Base-by-base conservation (phyloP, 2,113 vertebrate genomes). In the Lipotes vexillifer region DNA sequence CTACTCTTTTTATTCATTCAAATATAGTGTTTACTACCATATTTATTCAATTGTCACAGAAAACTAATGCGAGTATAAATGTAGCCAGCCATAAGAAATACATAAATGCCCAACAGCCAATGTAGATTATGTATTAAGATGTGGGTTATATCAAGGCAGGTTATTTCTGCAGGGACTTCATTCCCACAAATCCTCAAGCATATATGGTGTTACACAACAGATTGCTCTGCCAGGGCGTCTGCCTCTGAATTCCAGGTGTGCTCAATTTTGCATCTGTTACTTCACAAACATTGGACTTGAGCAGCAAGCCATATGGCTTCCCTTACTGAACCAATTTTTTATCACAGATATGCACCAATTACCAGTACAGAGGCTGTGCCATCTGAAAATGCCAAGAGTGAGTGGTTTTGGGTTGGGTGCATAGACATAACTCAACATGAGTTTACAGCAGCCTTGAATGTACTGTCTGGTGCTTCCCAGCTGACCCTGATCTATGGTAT, bases 201-300 rank as follows among this genome's bases (percentile, higher is more conserved):
- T 94, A 97, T 94, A 97, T 29, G 1, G 88, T 95, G 71, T 93
- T 97, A 63, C 25, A 96, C 57, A 97, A 89, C 78, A 96, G 88
- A 97, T 77, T 96, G 94, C 33, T 97, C 7, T 97, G 97, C 95
- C 97, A 98, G 84, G 98, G 93, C 75, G 89, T n/a, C 84, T 98
- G 97, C 97, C 94, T 97, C 61, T 71, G 27, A 95, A 75, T 93
- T 98, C 94, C 96, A 97, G 96, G 71, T 90, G 25, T 97, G 96
- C 68, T 97, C 29, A 23, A 46, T 93, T 98, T 97, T 98, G 84
- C 97, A 97, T 96, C 97, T 97, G 97, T 97, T 98, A 82, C 85
- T 98, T 96, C 87, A 97, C 80, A 97, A 90, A 38, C 81, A 97
- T 89, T 92, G 94, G 74, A 97, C 96, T 92, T 97, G 55, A 98